A percentile compares a stretch with the other conserved stretches of the same genome.
These are phyloP conservation scores for Pterostichus madidus DNA, from an alignment of 2,888 invertebrate species.

Conservation along the genomic window DNA sequence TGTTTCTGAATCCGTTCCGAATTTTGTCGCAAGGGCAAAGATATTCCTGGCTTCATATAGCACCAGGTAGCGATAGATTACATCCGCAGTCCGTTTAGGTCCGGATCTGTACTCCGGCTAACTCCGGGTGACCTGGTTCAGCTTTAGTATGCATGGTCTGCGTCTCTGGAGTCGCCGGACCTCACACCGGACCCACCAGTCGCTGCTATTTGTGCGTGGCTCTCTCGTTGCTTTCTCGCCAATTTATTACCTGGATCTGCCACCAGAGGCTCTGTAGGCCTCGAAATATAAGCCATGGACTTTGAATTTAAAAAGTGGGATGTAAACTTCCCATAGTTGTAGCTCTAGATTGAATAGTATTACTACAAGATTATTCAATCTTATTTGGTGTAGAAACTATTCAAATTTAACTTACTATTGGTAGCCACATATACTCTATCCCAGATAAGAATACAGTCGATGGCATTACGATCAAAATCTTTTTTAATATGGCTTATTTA, in stretches of 20 bases:
- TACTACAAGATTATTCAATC: too few relatives aligned
- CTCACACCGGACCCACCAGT: background rate
- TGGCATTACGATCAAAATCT: too few relatives aligned
- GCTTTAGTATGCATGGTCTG: constrained; percentile 53
- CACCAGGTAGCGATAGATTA: background rate
- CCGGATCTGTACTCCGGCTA: background rate
- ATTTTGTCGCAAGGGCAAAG: background rate
- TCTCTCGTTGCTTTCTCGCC: background rate
- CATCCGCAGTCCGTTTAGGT: background rate
- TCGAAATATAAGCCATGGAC: background rate
- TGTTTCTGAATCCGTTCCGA: too few relatives aligned
- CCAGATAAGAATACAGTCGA: too few relatives aligned
- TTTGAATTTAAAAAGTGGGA: background rate
- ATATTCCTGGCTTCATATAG: too few relatives aligned
- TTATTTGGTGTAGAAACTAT: too few relatives aligned
- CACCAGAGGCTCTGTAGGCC: background rate
- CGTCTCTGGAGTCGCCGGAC: constrained; percentile 1
- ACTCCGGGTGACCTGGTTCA: constrained; percentile 9
- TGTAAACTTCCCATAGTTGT: background rate
- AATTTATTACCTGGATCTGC: constrained; percentile 33
- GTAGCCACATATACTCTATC: too few relatives aligned
- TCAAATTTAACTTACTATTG: too few relatives aligned
- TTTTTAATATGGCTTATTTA: too few relatives aligned
- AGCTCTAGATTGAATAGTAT: background rate
- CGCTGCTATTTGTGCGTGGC: background rate